Evolutionary conservation across 2,888 invertebrate genomes (phyloP).

Genomic region (Apodemia hepburni): DNA sequence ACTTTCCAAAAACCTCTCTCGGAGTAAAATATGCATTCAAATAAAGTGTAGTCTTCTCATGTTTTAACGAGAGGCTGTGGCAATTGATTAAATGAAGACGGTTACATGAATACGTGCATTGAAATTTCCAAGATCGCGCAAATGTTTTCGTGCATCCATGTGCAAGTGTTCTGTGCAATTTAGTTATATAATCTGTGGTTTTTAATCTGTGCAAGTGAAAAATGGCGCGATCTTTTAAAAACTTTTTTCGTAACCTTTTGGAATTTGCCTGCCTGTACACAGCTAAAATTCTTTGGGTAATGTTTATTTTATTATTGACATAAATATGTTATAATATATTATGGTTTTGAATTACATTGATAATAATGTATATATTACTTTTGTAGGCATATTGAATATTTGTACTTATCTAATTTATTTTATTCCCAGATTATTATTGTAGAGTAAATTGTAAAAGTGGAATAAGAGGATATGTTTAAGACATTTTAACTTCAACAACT

Average conservation of each 20-base stretch:
- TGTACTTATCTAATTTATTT: no score
- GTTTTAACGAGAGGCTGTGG: constrained; percentile 5
- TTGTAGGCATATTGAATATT: no score
- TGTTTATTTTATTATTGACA: constrained; percentile 24
- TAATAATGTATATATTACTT: no score
- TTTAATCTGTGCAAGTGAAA: neutral
- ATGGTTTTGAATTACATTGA: no score
- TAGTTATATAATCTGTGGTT: neutral
- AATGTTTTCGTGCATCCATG: constrained; percentile 17
- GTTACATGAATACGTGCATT: neutral
- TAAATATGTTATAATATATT: no score
- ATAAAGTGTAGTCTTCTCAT: constrained; percentile 19
- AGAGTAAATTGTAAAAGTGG: no score
- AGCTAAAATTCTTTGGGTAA: constrained; percentile 68
- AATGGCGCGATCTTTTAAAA: constrained; percentile 51
- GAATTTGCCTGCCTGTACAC: constrained; percentile 67
- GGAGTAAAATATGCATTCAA: constrained; percentile 42
- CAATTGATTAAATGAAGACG: constrained; percentile 16
- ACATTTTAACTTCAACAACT: no score
- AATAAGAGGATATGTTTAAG: no score
- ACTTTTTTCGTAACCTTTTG: constrained; percentile 53
- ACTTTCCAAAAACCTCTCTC: constrained; percentile 72
- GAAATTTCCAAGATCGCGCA: constrained; percentile 5
- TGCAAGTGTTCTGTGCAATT: constrained; percentile 21
- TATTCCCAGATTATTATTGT: no score